phyloP scores from a whole-genome alignment of 2,888 invertebrate species.

The Punctoribates punctum region DNA sequence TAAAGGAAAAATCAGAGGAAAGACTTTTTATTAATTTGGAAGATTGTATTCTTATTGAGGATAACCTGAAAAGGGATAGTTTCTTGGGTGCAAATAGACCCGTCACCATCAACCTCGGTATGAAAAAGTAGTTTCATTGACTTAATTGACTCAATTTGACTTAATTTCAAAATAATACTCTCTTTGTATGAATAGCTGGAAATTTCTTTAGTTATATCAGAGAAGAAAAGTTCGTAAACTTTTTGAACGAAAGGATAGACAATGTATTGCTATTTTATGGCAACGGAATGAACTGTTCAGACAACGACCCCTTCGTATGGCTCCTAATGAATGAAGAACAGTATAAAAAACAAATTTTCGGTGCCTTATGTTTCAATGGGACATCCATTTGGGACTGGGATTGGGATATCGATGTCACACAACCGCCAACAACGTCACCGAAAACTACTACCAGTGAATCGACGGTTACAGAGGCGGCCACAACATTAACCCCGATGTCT shows the following conservation, averaged over 20 bases:
- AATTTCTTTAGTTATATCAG: not conserved
- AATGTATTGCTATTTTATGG: not conserved
- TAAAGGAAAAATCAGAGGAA: not conserved
- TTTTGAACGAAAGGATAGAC: not conserved
- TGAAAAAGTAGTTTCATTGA: not conserved
- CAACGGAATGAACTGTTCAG: not conserved
- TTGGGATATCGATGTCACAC: not conserved
- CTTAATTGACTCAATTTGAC: too few species aligned
- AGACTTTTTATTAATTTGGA: not conserved
- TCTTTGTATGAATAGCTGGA: not conserved
- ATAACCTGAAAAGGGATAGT: not conserved
- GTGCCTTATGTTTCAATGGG: not conserved
- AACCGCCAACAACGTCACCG: not conserved
- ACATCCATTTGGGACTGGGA: not conserved
- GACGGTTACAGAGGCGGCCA: not conserved
- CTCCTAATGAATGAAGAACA: not conserved
- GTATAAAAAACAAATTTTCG: not conserved
- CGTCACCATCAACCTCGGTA: not conserved
- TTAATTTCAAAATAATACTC: not conserved
- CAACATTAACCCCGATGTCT: too few species aligned
- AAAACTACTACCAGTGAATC: not conserved
- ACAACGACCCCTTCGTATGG: not conserved
- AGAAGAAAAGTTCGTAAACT: not conserved
- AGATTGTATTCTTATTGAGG: not conserved
- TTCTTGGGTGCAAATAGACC: slow-evolving; percentile 5